These are phyloP conservation scores for Neocrepidodera transversa DNA, from an alignment of 2,888 invertebrate species.

Conservation along the genomic window DNA sequence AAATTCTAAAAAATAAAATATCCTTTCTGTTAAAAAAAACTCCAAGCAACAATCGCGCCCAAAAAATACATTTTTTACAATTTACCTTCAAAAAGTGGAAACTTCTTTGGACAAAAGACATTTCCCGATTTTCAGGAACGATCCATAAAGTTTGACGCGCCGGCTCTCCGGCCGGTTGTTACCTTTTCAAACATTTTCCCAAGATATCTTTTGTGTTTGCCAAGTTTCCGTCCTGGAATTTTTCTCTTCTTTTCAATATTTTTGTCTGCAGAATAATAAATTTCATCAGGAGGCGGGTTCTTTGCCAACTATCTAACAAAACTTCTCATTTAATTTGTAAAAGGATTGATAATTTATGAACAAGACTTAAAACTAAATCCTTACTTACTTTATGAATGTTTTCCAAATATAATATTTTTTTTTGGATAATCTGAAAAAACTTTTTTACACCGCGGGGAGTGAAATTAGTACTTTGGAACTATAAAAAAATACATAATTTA, in stretches of 20 bases:
- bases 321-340: slow-evolving; percentile 14
- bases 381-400: too few relatives aligned
- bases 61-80: slow-evolving; percentile 28
- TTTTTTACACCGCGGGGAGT: too few relatives aligned
- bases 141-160: slow-evolving; percentile 24
- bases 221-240: slow-evolving; percentile 17
- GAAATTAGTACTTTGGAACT: too few relatives aligned
- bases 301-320: slow-evolving; percentile 7
- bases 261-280: slow-evolving; percentile 16
- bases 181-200: slow-evolving; percentile 25
- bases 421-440: too few relatives aligned
- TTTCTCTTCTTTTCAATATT: slow-evolving; percentile 12
- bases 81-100: slow-evolving; percentile 16
- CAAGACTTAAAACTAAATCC: too few relatives aligned
- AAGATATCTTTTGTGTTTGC: slow-evolving; percentile 25
- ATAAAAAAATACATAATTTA: too few relatives aligned
- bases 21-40: slow-evolving; percentile 8
- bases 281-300: slow-evolving; percentile 1
- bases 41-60: slow-evolving; percentile 14
- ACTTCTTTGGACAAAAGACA: too few relatives aligned
- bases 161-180: slow-evolving; percentile 21
- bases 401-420: too few relatives aligned
- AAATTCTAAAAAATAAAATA: slow-evolving; percentile 6
- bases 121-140: slow-evolving; percentile 21
- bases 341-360: neutral